These are phyloP conservation scores for Neolamprologus fasciatus DNA, from an alignment of 2,113 vertebrate genomes.

Conservation along the genomic window DNA sequence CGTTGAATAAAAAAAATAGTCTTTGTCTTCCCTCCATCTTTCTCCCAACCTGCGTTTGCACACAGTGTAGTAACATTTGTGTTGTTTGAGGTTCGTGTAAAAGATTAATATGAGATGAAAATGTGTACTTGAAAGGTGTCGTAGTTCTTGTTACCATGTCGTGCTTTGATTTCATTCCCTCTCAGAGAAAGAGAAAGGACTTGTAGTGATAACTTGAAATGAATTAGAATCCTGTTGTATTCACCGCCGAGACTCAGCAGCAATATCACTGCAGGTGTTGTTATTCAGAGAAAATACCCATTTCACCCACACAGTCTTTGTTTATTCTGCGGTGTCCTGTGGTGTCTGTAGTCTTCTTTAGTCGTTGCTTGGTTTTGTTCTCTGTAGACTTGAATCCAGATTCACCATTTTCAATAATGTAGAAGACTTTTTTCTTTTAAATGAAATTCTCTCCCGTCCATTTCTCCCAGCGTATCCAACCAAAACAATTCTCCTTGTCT, in stretches of 20 bases:
- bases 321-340: slow-evolving; percentile 3
- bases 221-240: neutral
- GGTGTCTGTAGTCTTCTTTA: slow-evolving; percentile 13
- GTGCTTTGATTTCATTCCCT: slow-evolving; percentile 51
- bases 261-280: neutral
- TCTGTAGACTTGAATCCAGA: neutral
- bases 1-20: slow-evolving; percentile 1
- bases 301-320: neutral
- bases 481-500: neutral
- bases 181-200: neutral
- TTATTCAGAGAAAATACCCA: neutral
- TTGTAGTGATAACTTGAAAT: neutral
- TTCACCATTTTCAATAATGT: slow-evolving; percentile 4
- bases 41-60: neutral
- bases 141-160: slow-evolving; percentile 55
- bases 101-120: slow-evolving; percentile 23
- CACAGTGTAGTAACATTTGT: neutral
- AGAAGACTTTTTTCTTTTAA: neutral
- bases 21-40: slow-evolving; percentile 11
- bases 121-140: slow-evolving; percentile 37
- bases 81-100: slow-evolving; percentile 35
- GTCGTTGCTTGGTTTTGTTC: slow-evolving; percentile 1
- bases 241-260: neutral
- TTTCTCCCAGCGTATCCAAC: neutral
- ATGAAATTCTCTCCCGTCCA: neutral